These are phyloP conservation scores for Drosophila lutescens DNA, from an alignment of 2,888 invertebrate species.

Conservation along the genomic window DNA sequence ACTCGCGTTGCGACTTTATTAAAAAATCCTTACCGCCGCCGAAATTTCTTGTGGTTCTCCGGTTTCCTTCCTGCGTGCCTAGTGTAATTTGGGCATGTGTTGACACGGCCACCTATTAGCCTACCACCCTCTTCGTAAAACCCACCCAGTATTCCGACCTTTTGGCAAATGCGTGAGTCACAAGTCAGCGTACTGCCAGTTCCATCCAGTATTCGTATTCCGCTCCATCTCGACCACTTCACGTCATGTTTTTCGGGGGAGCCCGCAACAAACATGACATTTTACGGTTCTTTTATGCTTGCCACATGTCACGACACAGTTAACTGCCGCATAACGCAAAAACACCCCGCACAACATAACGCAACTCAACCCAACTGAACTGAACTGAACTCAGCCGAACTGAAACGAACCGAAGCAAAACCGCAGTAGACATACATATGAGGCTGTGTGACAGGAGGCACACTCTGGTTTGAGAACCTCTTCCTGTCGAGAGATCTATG, in stretches of 20 bases:
- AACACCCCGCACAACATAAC: conserved; percentile 33
- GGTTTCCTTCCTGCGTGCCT: conserved; percentile 31
- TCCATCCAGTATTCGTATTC: conserved; percentile 15
- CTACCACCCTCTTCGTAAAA: conserved; percentile 11
- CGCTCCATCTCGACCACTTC: conserved; percentile 55
- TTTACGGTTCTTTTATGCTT: conserved; percentile 78
- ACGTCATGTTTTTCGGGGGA: conserved; percentile 67
- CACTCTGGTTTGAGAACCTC: conserved; percentile 56
- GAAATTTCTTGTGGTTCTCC: conserved; percentile 14
- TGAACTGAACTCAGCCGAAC: conserved; percentile 1
- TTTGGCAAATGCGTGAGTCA: conserved; percentile 53
- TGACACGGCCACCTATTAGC: conserved; percentile 54
- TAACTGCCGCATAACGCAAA: conserved; percentile 60
- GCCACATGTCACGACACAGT: conserved; percentile 77
- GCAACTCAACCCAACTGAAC: conserved; percentile 4
- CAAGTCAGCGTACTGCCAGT: conserved; percentile 45
- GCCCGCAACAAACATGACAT: conserved; percentile 76
- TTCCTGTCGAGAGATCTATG: conserved; percentile 49
- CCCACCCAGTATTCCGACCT: conserved; percentile 17
- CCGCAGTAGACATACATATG: conserved; percentile 11
- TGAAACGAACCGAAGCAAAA: conserved; percentile 5
- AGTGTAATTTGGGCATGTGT: conserved; percentile 70
- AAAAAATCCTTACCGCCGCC: conserved; percentile 20
- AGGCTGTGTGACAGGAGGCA: conserved; percentile 18
- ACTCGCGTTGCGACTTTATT: conserved; percentile 26